Base-by-base conservation (phyloP, 2,888 invertebrate genomes). In the Cephus pulcher region DNA sequence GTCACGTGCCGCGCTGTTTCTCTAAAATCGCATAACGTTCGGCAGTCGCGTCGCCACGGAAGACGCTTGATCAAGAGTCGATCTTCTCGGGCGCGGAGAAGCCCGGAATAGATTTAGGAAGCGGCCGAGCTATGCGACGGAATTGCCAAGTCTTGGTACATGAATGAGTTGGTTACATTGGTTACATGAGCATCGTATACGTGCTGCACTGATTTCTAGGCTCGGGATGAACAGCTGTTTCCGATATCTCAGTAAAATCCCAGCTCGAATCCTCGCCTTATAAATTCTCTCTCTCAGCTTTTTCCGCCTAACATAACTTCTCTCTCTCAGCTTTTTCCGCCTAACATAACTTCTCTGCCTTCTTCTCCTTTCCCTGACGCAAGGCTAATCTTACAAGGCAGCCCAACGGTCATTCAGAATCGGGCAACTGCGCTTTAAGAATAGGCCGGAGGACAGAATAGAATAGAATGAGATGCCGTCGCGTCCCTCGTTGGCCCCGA, bases 181-280 rank as follows among this genome's bases (percentile, higher is more conserved):
- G 35, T 35, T 35, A 35, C 11, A 35, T 0, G 35, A 35, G 35
- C 35, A 3, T 35, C 85, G 85, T 88, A 87, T 89, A 89, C 89
- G 89, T 89, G 89, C 87, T 86, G 83, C 84, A 78, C 86, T 89
- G 88, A 90, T 90, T 91, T 91, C 89, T 88, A 83, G 84, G 84
- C 80, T 79, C 79, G 75, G 80, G 80, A 76, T 76, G 79, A 77
- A 77, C 77, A 76, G 80, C 35, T 35, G 35, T 35, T 40, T 40
- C 4, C 15, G 15, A 15, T 40, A 77, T 78, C 77, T 74, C 68
- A 76, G 75, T 77, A 34, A 74, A 69, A 73, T 33, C 34, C 35
- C 71, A 33, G 6, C 2, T 12, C 33, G 70, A 6, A 12, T n/a
- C 70, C 2, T 70, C 30, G 9, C 15, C 70, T 23, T 40, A 40